Evolutionary conservation across 2,797 vertebrate genomes (phyloP).

Genomic region (Atherinosoma microstoma): DNA sequence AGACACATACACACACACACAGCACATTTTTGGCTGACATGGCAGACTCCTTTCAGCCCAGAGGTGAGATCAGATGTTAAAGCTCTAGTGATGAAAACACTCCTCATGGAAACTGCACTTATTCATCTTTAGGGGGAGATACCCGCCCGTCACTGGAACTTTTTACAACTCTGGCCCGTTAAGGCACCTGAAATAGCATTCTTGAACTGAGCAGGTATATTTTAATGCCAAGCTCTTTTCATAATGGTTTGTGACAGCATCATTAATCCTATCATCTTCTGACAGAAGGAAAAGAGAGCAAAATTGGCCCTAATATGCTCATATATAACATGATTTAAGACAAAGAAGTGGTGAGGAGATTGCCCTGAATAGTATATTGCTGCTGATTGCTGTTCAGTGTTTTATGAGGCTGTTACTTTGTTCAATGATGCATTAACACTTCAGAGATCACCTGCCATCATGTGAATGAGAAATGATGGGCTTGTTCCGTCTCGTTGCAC

Average conservation of each 20-base stretch:
- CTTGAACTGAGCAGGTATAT: conserved; percentile 34
- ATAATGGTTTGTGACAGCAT: conserved; percentile 32
- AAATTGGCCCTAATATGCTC: conserved; percentile 39
- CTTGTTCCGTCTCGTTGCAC: conserved; percentile 17
- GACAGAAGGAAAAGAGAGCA: conserved; percentile 41
- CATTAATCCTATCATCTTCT: conserved; percentile 56
- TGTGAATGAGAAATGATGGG: conserved; percentile 19
- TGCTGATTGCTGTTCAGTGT: conserved; percentile 16
- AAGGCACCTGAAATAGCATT: conserved; percentile 63
- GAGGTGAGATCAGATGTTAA: conserved; percentile 73
- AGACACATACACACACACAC: conserved; percentile 14
- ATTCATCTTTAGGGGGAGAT: conserved; percentile 60
- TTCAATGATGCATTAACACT: conserved; percentile 35
- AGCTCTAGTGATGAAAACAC: conserved; percentile 64
- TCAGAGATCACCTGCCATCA: conserved; percentile 17
- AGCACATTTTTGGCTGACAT: conserved; percentile 65
- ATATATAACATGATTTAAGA: conserved; percentile 36
- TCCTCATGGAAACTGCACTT: conserved; percentile 55
- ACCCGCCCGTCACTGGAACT: conserved; percentile 24
- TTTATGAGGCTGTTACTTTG: conserved; percentile 43
- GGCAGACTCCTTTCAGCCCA: conserved; percentile 56
- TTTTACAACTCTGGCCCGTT: conserved; percentile 19
- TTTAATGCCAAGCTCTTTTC: conserved; percentile 40
- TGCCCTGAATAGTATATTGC: conserved; percentile 6
- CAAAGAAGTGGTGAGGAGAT: conserved; percentile 20